Base-by-base conservation (phyloP, 1,140 invertebrate species). In the Penaeus indicus region DNA sequence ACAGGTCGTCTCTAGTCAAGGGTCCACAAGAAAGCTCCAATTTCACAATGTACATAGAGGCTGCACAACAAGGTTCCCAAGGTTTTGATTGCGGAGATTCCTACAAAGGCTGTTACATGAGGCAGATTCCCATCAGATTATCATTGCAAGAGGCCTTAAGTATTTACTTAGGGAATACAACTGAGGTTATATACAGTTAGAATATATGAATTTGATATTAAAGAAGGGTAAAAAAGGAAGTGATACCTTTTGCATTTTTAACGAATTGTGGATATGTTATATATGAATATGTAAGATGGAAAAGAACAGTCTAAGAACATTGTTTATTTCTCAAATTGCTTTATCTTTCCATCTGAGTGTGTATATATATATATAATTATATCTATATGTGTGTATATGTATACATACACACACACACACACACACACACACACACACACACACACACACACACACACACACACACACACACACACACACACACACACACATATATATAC, bases 31-130 rank as follows among this genome's bases (percentile, higher is more conserved):
- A 42, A 3, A 63, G 69, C 32, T 25, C 8, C 21, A 47, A 67
- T 38, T 80, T 81, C 22, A 69, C n/a, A 27, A 7, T 19, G 62
- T 86, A 80, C 78, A n/a, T 80, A 47, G 54, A 80, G 63, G 85
- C 85, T 10, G 85, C 85, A 8, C 77, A 80, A 47, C 19, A 54
- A 10, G 85, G 85, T 38, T 27, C 21, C 22, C 8, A 42, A 38
- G 85, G 54, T 4, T 21, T 19, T 8, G n/a, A 80, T 32, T 86
- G 85, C n/a, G 63, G 0, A 4, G 38, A 16, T 13, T 78, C n/a
- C 77, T 86, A 80, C 85, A 27, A 32, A 5, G 63, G 22, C 38
- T 86, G 85, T 19, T 7, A 62, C 62, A 64, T 86, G 69, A n/a
- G 38, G 16, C 54, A 62, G 18, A 42, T 69, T 25, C 78, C 85